Evolutionary conservation across 2,888 invertebrate species (phyloP).

Genomic region (Spodoptera littoralis): DNA sequence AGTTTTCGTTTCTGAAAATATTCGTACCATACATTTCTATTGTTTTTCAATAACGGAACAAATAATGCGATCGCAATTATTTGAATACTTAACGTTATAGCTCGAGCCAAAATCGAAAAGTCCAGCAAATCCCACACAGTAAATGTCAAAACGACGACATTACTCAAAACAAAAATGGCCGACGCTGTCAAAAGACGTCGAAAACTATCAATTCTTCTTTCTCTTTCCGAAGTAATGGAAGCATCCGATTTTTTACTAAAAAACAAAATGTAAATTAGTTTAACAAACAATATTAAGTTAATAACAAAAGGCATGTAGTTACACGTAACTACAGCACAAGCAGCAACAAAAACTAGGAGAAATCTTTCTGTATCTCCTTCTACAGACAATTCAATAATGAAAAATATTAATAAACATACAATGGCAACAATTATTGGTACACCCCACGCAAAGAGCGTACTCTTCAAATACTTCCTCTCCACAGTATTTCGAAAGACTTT

Average conservation of each 20-base stretch:
- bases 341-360: neutral
- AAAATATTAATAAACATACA: neutral
- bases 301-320: slow-evolving; percentile 6
- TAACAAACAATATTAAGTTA: slow-evolving; percentile 18
- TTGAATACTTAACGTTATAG: slow-evolving; percentile 10
- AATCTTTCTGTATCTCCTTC: neutral
- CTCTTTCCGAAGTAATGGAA: neutral
- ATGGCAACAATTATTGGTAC: slow-evolving; percentile 6
- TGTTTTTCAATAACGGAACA: slow-evolving; percentile 13
- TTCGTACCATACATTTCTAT: neutral
- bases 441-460: slow-evolving; percentile 19
- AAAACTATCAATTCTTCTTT: slow-evolving; percentile 3
- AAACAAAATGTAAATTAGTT: slow-evolving; percentile 11
- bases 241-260: neutral
- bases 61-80: slow-evolving; percentile 13
- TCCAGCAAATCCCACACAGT: slow-evolving; percentile 2
- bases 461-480: slow-evolving; percentile 8
- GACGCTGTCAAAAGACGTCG: slow-evolving; percentile 26
- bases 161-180: slow-evolving; percentile 20
- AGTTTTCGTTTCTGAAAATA: slow-evolving; percentile 17
- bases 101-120: neutral
- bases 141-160: slow-evolving; percentile 7
- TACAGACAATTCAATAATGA: neutral
- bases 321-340: neutral
- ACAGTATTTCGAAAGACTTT: slow-evolving; percentile 17